Base-by-base conservation (phyloP, 2,888 invertebrate genomes). In the Micoletzkya japonica region DNA sequence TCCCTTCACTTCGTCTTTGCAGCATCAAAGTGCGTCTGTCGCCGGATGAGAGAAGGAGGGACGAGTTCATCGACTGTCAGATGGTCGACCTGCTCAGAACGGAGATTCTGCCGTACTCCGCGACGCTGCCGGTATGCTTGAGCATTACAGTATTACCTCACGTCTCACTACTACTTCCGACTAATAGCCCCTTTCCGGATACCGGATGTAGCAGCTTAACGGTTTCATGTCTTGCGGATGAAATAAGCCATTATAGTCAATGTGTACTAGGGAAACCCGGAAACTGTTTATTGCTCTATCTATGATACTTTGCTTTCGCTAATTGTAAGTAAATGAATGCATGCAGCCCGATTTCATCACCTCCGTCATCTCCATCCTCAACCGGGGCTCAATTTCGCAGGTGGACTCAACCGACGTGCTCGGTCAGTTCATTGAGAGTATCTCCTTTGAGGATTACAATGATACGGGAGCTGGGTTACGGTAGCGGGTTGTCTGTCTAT, bases 311-410 rank as follows among this genome's bases (percentile, higher is more conserved):
- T n/a, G n/a, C n/a, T n/a, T n/a, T n/a, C n/a, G n/a, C n/a, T n/a
- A n/a, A n/a, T n/a, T n/a, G n/a, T n/a, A n/a, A n/a, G n/a, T n/a
- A n/a, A n/a, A n/a, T n/a, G n/a, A n/a, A n/a, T n/a, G n/a, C n/a
- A n/a, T n/a, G 50, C 54, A 66, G 68, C 90, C 91, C 86, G 91
- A 92, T 80, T 92, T 94, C 87, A 91, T 91, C 80, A 90, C 92
- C 83, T 90, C 91, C 86, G 90, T 94, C 64, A 93, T 94, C 77
- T 90, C 91, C 80, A 88, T 94, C 75, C 87, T 94, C 70, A 92
- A 94, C 86, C 91, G 91, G 83, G 94, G 93, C 24, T 92, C 93
- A 39, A 92, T 93, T 85, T 87, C 80, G 79, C 87, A 57, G 81
- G 86, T 82, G 36, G 83, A 84, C 63, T 74, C 82, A 7, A 80